Conservation (phyloP, 2,888 invertebrate species). For the Polia nebulosa region DNA sequence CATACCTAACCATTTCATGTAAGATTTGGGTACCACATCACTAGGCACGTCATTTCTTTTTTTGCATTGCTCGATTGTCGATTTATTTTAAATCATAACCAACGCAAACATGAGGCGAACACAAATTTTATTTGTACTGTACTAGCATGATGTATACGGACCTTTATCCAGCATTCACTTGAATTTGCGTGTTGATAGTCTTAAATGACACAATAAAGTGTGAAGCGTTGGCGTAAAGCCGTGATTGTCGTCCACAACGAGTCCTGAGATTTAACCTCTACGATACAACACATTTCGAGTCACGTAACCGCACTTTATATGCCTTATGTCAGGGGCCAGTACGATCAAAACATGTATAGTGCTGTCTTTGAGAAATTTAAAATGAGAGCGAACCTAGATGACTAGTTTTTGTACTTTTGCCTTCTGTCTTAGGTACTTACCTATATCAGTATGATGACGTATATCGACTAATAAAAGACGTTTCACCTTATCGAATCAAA, state of each 20-base stretch:
- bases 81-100: conserved; percentile 6
- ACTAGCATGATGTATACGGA: background rate
- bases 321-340: conserved; percentile 17
- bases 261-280: conserved; percentile 32
- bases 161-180: background rate
- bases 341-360: conserved; percentile 3
- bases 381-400: background rate
- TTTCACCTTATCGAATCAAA: conserved; percentile 30
- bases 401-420: background rate
- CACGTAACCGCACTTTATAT: conserved; percentile 34
- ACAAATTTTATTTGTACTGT: background rate
- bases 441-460: conserved; percentile 3
- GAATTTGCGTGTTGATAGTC: conserved; percentile 25
- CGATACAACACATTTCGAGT: conserved; percentile 14
- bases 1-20: conserved; percentile 23
- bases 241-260: conserved; percentile 44
- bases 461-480: conserved; percentile 27
- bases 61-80: conserved; percentile 11
- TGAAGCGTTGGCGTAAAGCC: conserved; percentile 58
- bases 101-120: background rate
- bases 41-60: conserved; percentile 24
- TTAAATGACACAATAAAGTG: conserved; percentile 55
- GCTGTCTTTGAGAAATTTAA: background rate
- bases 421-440: background rate
- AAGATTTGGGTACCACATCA: conserved; percentile 37